A percentile compares a stretch with the other conserved stretches of the same genome.
Conservation (phyloP, 2,888 invertebrate species). For the Andrena minutula region DNA sequence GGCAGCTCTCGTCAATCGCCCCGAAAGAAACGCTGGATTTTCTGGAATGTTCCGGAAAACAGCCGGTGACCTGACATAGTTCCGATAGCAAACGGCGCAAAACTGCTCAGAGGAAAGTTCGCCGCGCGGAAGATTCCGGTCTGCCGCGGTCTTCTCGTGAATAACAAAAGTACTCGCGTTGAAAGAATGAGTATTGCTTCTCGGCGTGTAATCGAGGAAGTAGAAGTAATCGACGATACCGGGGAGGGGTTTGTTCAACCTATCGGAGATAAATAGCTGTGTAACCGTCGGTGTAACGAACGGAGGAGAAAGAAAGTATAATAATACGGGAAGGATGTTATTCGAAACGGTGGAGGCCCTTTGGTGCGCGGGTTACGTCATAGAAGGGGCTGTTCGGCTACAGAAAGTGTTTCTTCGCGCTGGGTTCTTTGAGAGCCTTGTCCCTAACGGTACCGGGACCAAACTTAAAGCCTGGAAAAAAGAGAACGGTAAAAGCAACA, state of each 20-base stretch:
- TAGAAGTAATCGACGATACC: background rate
- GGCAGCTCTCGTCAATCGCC: too few relatives aligned
- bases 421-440: conserved; percentile 60
- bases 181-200: background rate
- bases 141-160: background rate
- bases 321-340: background rate
- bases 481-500: conserved; percentile 62
- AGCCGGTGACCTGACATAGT: conserved; percentile 61
- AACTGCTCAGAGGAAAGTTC: conserved; percentile 38
- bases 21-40: background rate
- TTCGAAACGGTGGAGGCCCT: conserved; percentile 44
- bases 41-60: conserved; percentile 55
- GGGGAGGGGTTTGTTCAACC: background rate
- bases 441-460: conserved; percentile 72
- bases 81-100: conserved; percentile 47
- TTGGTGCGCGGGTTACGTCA: conserved; percentile 65
- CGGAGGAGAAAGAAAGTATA: background rate
- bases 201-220: background rate
- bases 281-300: background rate
- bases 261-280: background rate
- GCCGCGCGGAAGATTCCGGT: background rate
- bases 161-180: background rate
- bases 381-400: conserved; percentile 59
- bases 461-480: conserved; percentile 55
- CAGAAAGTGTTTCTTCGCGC: conserved; percentile 71